Percentiles rank a stretch among this genome's conserved stretches.
These are phyloP conservation scores for Ochotona princeps DNA, from an alignment of 2,113 vertebrate genomes.

Conservation along the genomic window DNA sequence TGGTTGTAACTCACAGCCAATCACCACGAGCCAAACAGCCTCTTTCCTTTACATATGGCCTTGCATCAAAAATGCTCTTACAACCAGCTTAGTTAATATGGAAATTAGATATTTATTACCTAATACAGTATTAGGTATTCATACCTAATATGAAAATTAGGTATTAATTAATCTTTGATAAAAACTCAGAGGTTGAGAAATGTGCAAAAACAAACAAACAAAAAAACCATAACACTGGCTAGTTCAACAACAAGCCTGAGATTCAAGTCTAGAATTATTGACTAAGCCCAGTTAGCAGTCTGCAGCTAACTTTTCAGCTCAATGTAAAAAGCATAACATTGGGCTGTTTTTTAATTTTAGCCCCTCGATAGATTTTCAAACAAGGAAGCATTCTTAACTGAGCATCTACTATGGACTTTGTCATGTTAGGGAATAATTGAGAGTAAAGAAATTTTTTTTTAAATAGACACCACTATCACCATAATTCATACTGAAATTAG, in stretches of 20 bases:
- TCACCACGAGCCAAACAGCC: neutral
- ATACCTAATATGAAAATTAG: neutral
- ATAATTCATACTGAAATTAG: neutral
- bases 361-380: slow-evolving; percentile 1
- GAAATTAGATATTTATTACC: neutral
- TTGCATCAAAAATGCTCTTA: neutral
- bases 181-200: neutral
- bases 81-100: neutral
- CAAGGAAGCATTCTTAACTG: neutral
- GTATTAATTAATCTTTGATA: neutral
- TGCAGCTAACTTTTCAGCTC: neutral
- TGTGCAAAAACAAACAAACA: no score
- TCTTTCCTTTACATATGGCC: neutral
- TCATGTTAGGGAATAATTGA: neutral
- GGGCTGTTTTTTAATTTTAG: neutral
- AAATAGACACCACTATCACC: neutral
- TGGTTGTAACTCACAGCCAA: neutral
- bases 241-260: neutral
- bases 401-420: neutral
- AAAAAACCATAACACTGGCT: neutral
- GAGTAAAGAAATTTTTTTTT: neutral
- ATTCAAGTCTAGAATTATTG: neutral
- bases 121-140: no score
- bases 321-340: neutral
- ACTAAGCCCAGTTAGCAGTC: neutral